phyloP scores from a whole-genome alignment of 2,888 invertebrate genomes.

The Achlya flavicornis region DNA sequence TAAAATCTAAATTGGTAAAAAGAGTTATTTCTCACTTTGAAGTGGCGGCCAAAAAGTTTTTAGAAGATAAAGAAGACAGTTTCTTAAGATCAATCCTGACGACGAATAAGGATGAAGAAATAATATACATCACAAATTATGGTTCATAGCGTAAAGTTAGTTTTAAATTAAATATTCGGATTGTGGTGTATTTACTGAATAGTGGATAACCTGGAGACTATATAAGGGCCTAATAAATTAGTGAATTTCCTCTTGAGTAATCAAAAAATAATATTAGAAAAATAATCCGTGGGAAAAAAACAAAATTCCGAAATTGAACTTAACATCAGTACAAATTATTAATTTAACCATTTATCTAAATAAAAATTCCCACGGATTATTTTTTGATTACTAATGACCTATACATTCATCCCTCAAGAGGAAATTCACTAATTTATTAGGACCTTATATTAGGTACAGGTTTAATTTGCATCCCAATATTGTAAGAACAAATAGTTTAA shows the following conservation, averaged over 20 bases:
- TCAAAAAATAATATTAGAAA: no score
- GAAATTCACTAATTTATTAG: no score
- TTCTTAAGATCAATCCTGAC: slow-evolving; percentile 18
- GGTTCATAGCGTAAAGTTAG: background rate
- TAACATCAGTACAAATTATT: no score
- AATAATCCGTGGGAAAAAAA: no score
- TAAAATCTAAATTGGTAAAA: slow-evolving; percentile 28
- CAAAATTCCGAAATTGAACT: no score
- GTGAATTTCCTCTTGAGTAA: no score
- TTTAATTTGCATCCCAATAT: background rate
- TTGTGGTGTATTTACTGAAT: background rate
- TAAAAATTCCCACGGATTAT: no score
- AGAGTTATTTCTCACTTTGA: slow-evolving; percentile 22
- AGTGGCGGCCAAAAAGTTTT: slow-evolving; percentile 25
- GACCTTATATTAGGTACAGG: background rate
- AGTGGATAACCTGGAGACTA: background rate
- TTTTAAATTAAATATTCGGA: background rate
- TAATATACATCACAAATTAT: background rate
- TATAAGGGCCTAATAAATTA: no score
- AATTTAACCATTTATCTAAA: no score
- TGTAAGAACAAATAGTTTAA: background rate
- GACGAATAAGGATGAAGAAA: background rate
- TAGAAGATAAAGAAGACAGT: slow-evolving; percentile 14
- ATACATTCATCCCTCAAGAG: no score
- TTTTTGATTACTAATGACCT: no score